Conservation (phyloP, 1,140 invertebrate genomes). For the Meloidogyne chitwoodi region DNA sequence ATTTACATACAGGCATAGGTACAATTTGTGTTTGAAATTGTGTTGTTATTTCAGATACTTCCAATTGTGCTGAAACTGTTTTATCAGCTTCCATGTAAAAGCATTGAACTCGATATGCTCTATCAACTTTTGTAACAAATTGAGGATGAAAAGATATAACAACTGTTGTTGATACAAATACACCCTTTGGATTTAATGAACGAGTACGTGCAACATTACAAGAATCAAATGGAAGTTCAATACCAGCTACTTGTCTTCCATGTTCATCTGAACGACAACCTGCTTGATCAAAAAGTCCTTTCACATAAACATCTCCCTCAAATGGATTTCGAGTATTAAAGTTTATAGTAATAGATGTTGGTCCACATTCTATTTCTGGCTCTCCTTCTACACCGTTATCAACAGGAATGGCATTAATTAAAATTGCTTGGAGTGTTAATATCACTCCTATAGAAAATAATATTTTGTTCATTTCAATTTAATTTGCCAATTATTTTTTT, state of each 20-base stretch:
- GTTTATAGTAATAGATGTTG: conserved; percentile 59
- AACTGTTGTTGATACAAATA: conserved; percentile 59
- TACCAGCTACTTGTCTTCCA: conserved; percentile 59
- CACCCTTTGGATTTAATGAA: conserved; percentile 56
- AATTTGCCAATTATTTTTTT: too few relatives aligned
- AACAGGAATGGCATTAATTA: conserved; percentile 40
- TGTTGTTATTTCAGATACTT: conserved; percentile 59
- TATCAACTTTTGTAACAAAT: conserved; percentile 60
- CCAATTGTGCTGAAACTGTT: conserved; percentile 55
- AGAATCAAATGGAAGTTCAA: conserved; percentile 58
- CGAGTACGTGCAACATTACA: conserved; percentile 59
- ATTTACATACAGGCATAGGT: conserved; percentile 58
- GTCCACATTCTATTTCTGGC: conserved; percentile 54
- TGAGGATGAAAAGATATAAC: conserved; percentile 60
- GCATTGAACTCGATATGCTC: conserved; percentile 59
- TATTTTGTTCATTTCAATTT: neutral
- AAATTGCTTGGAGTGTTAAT: neutral
- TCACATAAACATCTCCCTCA: conserved; percentile 60
- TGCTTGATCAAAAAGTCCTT: conserved; percentile 57
- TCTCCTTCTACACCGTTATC: conserved; percentile 55
- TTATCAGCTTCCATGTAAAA: conserved; percentile 61
- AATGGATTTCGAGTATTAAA: conserved; percentile 60
- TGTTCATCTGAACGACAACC: conserved; percentile 58
- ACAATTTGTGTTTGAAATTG: conserved; percentile 59
- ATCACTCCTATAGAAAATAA: neutral